Evolutionary conservation across 1,140 invertebrate genomes (phyloP).

Genomic region (Armadillidium nasatum): DNA sequence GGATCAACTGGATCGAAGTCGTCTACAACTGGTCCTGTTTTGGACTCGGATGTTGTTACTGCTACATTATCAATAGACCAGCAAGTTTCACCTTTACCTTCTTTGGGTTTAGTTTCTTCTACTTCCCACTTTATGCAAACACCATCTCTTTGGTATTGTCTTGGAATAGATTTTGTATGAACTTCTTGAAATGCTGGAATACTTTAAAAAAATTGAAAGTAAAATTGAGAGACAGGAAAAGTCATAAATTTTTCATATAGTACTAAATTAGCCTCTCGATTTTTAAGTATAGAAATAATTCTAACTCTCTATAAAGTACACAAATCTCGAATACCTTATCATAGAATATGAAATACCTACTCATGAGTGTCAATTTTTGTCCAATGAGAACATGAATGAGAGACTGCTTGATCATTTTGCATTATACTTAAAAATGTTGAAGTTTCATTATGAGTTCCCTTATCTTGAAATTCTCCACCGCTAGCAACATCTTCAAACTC

Average conservation of each 20-base stretch:
- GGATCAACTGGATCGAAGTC: conserved; percentile 26
- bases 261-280: no score
- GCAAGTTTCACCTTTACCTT: conserved; percentile 12
- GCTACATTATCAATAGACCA: conserved; percentile 8
- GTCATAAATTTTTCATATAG: no score
- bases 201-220: background rate
- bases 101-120: conserved; percentile 11
- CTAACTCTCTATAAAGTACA: no score
- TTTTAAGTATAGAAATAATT: no score
- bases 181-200: conserved; percentile 7
- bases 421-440: background rate
- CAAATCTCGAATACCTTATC: no score
- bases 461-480: background rate
- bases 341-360: background rate
- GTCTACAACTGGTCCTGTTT: background rate
- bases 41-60: background rate
- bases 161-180: conserved; percentile 12
- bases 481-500: background rate
- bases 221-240: no score
- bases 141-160: background rate
- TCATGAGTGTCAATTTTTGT: background rate
- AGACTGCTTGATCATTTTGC: background rate
- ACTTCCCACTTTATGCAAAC: conserved; percentile 22
- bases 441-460: background rate
- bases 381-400: background rate